phyloP scores from a whole-genome alignment of 1,140 invertebrate species.

The Lethrus apterus region DNA sequence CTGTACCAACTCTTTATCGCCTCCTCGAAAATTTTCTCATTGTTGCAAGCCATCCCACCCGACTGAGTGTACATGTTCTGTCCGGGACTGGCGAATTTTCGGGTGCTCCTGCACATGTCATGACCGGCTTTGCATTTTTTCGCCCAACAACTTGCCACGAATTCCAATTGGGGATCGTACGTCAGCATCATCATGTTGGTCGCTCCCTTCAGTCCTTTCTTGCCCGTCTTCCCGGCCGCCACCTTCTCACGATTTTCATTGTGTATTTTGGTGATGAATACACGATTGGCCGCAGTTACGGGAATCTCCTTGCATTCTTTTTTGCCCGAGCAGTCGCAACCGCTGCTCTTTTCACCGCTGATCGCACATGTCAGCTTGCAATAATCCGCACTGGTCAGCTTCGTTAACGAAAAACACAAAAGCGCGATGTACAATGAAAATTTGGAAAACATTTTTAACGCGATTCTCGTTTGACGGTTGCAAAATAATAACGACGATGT shows the following conservation, averaged over 20 bases:
- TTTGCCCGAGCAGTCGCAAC: no score
- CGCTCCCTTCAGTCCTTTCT: background rate
- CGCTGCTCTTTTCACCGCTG: no score
- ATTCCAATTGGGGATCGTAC: conserved; percentile 15
- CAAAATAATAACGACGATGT: no score
- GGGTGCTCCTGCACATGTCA: conserved; percentile 13
- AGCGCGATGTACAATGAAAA: no score
- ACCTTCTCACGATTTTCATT: background rate
- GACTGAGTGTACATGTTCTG: conserved; percentile 15
- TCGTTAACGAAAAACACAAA: no score
- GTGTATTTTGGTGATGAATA: no score
- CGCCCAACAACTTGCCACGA: conserved; percentile 8
- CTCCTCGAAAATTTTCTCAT: background rate
- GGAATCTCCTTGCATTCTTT: no score
- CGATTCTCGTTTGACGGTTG: no score
- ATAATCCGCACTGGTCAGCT: no score
- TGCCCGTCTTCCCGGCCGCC: background rate
- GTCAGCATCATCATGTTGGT: conserved; percentile 14
- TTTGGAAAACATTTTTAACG: no score
- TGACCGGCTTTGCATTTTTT: conserved; percentile 9
- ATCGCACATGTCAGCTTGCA: no score
- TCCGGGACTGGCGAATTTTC: background rate
- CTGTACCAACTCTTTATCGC: conserved; percentile 11
- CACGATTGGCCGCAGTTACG: no score
- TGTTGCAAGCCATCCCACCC: background rate